Percentiles rank a stretch among this genome's conserved stretches.
phyloP scores from a whole-genome alignment of 2,113 vertebrate species.

The Gavialis gangeticus region DNA sequence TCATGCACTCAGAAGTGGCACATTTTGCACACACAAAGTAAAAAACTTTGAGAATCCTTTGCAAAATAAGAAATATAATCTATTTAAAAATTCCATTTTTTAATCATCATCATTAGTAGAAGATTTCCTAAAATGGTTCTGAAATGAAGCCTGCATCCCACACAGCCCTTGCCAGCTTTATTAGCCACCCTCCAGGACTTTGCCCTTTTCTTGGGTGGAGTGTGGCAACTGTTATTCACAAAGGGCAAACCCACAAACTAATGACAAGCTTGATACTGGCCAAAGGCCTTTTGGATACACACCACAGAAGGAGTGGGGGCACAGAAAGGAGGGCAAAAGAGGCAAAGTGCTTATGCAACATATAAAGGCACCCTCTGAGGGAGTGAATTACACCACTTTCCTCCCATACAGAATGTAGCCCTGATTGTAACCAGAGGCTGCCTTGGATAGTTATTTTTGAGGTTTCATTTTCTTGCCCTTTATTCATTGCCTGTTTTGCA shows the following conservation, averaged over 20 bases:
- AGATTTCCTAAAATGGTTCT: neutral
- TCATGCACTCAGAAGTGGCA: neutral
- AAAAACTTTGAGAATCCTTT: neutral
- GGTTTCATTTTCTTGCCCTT: neutral
- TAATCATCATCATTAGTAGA: neutral
- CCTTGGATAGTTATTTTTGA: neutral
- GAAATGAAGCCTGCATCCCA: neutral
- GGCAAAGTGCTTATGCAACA: neutral
- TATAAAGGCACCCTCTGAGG: neutral
- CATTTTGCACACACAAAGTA: neutral
- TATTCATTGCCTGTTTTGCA: neutral
- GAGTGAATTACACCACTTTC: neutral
- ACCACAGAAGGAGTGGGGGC: neutral
- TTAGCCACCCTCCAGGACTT: neutral
- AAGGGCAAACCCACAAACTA: neutral
- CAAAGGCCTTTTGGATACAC: neutral
- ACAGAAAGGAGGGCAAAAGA: neutral
- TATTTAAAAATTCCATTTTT: neutral
- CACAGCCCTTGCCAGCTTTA: neutral
- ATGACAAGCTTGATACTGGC: conserved; percentile 13
- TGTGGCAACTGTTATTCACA: neutral
- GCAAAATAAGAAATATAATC: neutral
- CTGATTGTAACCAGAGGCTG: neutral
- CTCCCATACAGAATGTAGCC: neutral
- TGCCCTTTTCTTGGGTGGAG: neutral